Percentiles rank a stretch among this genome's conserved stretches.
Evolutionary conservation across 2,113 vertebrate species (phyloP).

Genomic region (Condylura cristata): DNA sequence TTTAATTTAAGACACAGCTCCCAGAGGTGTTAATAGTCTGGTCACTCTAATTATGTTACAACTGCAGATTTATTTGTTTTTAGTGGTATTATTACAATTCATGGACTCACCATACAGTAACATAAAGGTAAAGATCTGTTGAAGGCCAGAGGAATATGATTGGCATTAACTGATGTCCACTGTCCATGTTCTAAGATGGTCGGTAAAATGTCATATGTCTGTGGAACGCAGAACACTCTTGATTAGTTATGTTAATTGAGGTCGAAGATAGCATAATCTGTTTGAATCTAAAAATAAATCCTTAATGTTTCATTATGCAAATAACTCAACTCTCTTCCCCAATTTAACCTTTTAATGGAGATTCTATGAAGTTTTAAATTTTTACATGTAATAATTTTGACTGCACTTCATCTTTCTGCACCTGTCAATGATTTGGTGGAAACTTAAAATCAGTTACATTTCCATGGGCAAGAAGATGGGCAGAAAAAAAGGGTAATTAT

Average conservation of each 20-base stretch:
- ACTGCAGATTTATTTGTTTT: not conserved
- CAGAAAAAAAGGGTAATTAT: not conserved
- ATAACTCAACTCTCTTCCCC: conserved; percentile 31
- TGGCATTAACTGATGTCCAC: not conserved
- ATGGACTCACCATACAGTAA: not conserved
- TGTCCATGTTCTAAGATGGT: not conserved
- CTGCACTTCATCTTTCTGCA: not conserved
- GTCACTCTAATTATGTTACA: not conserved
- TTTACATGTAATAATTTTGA: conserved; percentile 14
- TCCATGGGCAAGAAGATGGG: not conserved
- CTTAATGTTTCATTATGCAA: conserved; percentile 64
- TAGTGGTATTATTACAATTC: not conserved
- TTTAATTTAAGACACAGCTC: not conserved
- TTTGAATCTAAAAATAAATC: conserved; percentile 57
- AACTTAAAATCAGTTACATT: not conserved
- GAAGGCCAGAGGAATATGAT: not conserved
- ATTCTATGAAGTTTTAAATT: not conserved
- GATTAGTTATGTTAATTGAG: conserved; percentile 60
- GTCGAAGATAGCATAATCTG: conserved; percentile 39
- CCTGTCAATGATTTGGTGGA: not conserved
- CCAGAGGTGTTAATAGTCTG: not conserved
- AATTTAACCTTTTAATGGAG: conserved; percentile 20
- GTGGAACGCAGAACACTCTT: not conserved
- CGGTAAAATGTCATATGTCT: not conserved
- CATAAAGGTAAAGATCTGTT: not conserved